These are phyloP conservation scores for Acanthornis magna DNA, from an alignment of 2,797 vertebrate genomes.

Conservation along the genomic window DNA sequence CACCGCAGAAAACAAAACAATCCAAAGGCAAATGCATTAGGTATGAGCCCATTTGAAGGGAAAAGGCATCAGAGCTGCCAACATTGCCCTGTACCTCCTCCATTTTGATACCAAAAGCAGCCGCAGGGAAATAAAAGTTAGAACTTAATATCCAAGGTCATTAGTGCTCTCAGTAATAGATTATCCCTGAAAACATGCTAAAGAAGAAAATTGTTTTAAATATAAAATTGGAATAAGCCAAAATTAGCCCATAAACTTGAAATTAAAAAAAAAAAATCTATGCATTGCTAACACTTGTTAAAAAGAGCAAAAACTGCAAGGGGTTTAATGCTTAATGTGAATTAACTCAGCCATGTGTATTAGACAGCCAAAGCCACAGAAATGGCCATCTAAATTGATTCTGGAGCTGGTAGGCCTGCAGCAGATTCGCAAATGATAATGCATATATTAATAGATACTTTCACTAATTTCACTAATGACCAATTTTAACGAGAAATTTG, in stretches of 20 bases:
- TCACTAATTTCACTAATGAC: conserved; percentile 48
- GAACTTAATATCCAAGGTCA: conserved; percentile 48
- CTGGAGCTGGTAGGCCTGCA: conserved; percentile 43
- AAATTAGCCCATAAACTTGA: conserved; percentile 42
- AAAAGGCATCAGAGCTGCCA: conserved; percentile 8
- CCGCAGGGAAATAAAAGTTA: conserved; percentile 34
- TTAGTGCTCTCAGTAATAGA: conserved; percentile 42
- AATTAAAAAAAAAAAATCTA: background rate
- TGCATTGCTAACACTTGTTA: conserved; percentile 37
- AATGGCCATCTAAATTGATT: conserved; percentile 40
- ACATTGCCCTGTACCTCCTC: background rate
- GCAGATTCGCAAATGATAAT: conserved; percentile 49
- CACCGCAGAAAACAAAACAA: conserved; percentile 32
- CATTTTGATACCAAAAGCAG: conserved; percentile 10
- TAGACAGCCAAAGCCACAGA: background rate
- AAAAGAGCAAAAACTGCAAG: conserved; percentile 31
- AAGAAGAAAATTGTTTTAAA: conserved; percentile 48
- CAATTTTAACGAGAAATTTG: conserved; percentile 54
- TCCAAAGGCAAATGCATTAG: conserved; percentile 28
- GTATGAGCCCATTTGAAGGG: background rate
- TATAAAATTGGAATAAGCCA: conserved; percentile 21
- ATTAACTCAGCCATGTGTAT: conserved; percentile 40
- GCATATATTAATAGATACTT: conserved; percentile 46
- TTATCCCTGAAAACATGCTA: conserved; percentile 18
- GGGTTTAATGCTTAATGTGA: conserved; percentile 31